Evolutionary conservation across 1,140 invertebrate species (phyloP), one percentile per base, ranked within the genome.

Genomic region (Tetramorium simillimum): DNA sequence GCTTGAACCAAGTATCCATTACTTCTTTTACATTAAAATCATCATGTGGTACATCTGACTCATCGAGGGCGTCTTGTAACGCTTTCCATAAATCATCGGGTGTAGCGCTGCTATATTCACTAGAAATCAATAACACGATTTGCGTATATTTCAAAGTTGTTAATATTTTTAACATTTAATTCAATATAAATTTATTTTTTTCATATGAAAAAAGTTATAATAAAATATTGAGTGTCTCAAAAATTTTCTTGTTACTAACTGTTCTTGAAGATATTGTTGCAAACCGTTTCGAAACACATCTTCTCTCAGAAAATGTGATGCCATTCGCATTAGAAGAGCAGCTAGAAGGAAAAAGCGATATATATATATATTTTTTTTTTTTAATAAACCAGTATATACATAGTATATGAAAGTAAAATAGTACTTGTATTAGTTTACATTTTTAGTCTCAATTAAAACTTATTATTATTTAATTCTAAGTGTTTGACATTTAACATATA

Each of bases 51-150:
- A n/a, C n/a, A n/a, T n/a, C n/a, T n/a, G n/a, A n/a, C n/a, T n/a
- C n/a, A n/a, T n/a, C n/a, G n/a, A n/a, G n/a, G n/a, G n/a, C n/a
- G n/a, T n/a, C n/a, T n/a, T n/a, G n/a, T n/a, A n/a, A n/a, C n/a
- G n/a, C n/a, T n/a, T n/a, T n/a, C 96, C 97, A 98, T 9, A 98
- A 93, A 90, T 98, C 96, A 80, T 97, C 95, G 85, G 97, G 97
- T 46, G 96, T 96, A 0, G 97, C 97, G 53, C 95, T 95, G 9
- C 94, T 89, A 78, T 94, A 96, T 91, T 92, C 81, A 72, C 95
- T 96, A 51, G 58, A 33, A 76, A 33, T 49, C 16, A 46, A 62
- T 46, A 46, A 62, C 3, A 16, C 7, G 43, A 46, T 46, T 46
- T 46, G 14, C 0, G 6, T 21, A 2, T 21, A 43, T n/a, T 43